A percentile compares a stretch with the other conserved stretches of the same genome.
phyloP scores from a whole-genome alignment of 2,113 vertebrate genomes.

The Orthonyx spaldingii region DNA sequence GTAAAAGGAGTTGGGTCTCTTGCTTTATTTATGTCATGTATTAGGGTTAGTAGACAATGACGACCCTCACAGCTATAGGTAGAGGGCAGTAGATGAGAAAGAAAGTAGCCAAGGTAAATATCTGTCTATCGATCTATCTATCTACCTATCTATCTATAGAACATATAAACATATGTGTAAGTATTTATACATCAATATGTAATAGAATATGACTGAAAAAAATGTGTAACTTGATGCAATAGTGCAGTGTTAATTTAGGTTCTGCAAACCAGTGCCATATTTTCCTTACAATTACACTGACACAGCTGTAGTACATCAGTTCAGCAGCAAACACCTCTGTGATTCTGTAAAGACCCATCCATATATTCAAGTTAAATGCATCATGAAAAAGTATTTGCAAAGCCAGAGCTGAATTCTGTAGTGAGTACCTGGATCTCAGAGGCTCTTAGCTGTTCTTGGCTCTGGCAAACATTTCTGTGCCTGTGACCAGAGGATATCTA shows the following conservation, averaged over 20 bases:
- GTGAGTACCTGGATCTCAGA: neutral
- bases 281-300: neutral
- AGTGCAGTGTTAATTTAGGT: neutral
- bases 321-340: neutral
- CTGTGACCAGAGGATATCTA: neutral
- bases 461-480: neutral
- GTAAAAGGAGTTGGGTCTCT: neutral
- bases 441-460: neutral
- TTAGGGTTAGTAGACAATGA: neutral
- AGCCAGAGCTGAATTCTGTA: rapidly evolving
- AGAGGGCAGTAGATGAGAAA: neutral
- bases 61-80: neutral
- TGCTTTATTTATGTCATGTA: neutral
- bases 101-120: neutral
- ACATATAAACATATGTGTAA: rapidly evolving
- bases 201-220: neutral
- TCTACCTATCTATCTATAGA: no score
- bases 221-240: neutral
- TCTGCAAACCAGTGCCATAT: neutral
- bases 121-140: no score
- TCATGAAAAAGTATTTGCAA: neutral
- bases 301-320: neutral
- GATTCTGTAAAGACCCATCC: neutral
- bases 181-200: neutral
- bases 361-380: neutral